Evolutionary conservation across 2,888 invertebrate species (phyloP), one percentile per base, ranked within the genome.

Genomic region (Drosophila rellima): DNA sequence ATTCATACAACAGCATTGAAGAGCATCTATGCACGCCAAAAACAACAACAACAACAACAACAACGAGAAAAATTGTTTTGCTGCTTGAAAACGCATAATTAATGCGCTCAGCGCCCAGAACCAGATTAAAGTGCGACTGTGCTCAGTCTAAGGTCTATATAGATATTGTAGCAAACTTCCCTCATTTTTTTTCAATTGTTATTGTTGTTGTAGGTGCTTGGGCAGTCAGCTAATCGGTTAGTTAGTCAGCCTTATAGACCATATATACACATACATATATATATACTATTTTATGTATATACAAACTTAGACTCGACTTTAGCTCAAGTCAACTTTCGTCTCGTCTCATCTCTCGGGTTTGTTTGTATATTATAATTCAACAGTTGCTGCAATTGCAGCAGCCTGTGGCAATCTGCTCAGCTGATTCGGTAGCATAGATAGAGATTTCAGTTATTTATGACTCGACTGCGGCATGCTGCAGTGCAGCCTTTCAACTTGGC

Each of bases 91-190:
- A 85, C 85, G 85, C 88, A 85, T 85, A 85, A 85, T 85, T 85
- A 85, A 85, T 85, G 88, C 88, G 85, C 85, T 88, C 87, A 86
- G 79, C 67, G 85, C 87, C 82, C 85, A 88, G 85, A 85, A 85
- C 85, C 61, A 76, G 74, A 78, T 82, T 81, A 83, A 75, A 78
- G 81, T 83, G 75, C 84, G 75, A 68, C 80, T 75, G 57, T 61
- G 39, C 51, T 44, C 18, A 18, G 37, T 29, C 44, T 37, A 31
- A 59, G 39, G 44, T 48, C 55, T 42, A 44, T 18, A 47, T 37
- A 26, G 20, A 55, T 35, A 40, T 31, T 3, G 31, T n/a, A 45
- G 15, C 0, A 4, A 6, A 11, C 23, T 5, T 15, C 23, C 15
- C 20, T 44, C 20, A 15, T n/a, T 7, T 0, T 18, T 18, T 39